Evolutionary conservation across 2,888 invertebrate species (phyloP), one percentile per base, ranked within the genome.

Genomic region (Pyrrhia umbra): DNA sequence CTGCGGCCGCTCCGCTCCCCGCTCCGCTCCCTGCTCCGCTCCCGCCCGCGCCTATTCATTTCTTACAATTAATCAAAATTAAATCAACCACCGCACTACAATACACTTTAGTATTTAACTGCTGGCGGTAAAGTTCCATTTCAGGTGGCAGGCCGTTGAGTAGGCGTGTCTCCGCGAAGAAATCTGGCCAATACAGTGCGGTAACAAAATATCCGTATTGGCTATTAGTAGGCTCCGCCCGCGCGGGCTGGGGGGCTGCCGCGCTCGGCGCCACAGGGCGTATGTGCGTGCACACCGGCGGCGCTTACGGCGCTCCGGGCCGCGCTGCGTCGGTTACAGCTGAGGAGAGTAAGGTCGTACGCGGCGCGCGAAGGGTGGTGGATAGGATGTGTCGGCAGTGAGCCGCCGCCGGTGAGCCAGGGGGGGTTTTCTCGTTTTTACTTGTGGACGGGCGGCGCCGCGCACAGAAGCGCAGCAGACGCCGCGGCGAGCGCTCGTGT

Each of bases 101-200:
- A 71, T 42, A 70, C 69, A 90, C 73, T 88, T 78, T 85, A 68
- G 81, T 84, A 64, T 83, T 79, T 91, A 89, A 79, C 37, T 45
- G 27, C 62, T 6, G 54, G 47, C 16, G 55, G 15, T 27, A 54
- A 81, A 92, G 92, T 88, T 68, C 59, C 47, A 82, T 85, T 88
- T 90, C 73, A 74, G 65, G 46, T 81, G 84, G 75, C 80, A 62
- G 62, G 47, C 54, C 63, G 74, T 69, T 79, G 83, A 86, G 87
- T 84, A 87, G 95, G 95, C 95, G 95, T 92, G 91, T 86, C 90
- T 82, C 88, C 93, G 92, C 89, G 91, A 93, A 92, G 91, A 90
- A 92, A 93, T 95, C 94, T 95, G 94, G 95, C 96, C 96, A 96
- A 96, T 96, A 95, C 93, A 94, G 92, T 92, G 92, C 92, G 93